A percentile compares a stretch with the other conserved stretches of the same genome.
Evolutionary conservation across 2,888 invertebrate genomes (phyloP).

Genomic region (Microchrysa polita): DNA sequence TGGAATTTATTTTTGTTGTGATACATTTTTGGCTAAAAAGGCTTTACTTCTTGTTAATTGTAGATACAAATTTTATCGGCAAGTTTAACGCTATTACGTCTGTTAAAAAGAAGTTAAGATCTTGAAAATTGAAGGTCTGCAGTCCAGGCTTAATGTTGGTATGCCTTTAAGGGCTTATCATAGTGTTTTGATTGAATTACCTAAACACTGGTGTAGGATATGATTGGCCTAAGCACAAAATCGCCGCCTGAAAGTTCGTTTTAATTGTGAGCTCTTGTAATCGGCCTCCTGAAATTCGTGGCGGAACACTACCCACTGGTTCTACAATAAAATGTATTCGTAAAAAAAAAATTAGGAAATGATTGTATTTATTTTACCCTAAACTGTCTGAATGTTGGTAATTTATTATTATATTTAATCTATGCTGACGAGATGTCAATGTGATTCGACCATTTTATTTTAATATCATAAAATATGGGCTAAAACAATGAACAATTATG

Average conservation of each 20-base stretch:
- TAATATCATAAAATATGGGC: background rate
- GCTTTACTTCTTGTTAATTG: too few species aligned
- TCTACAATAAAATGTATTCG: constrained; percentile 58
- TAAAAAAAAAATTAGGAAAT: background rate
- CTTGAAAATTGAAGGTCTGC: too few species aligned
- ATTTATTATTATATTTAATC: background rate
- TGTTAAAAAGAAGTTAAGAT: too few species aligned
- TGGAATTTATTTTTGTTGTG: too few species aligned
- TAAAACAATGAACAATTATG: background rate
- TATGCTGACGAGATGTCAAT: background rate
- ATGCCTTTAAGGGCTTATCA: too few species aligned
- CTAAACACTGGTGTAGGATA: constrained; percentile 69
- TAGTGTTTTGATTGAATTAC: constrained; percentile 59
- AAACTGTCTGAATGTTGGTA: constrained; percentile 45
- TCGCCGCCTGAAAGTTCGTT: constrained; percentile 56
- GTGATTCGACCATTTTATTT: background rate
- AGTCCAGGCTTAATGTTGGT: too few species aligned
- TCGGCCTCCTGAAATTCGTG: constrained; percentile 66
- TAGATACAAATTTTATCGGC: too few species aligned
- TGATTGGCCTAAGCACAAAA: constrained; percentile 69
- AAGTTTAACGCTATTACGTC: too few species aligned
- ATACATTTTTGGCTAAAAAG: too few species aligned
- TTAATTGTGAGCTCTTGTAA: constrained; percentile 65
- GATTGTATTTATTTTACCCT: background rate
- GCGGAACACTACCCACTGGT: constrained; percentile 67